Evolutionary conservation across 2,888 invertebrate genomes (phyloP).

Genomic region (Lasius platythorax): DNA sequence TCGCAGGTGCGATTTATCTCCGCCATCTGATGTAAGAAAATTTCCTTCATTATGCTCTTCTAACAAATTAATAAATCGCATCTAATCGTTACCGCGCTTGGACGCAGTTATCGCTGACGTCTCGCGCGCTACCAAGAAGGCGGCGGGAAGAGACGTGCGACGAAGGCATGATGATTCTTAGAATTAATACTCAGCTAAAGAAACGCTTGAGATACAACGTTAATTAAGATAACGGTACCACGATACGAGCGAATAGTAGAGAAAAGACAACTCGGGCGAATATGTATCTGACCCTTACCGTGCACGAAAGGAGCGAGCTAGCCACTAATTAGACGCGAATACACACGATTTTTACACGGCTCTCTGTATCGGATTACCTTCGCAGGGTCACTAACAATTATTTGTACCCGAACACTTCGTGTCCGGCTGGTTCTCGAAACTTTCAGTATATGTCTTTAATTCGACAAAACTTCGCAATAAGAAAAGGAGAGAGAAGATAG

Average conservation of each 20-base stretch:
- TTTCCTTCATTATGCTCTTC: constrained; percentile 21
- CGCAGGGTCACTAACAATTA: constrained; percentile 10
- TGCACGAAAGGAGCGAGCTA: background rate
- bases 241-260: constrained; percentile 46
- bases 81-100: constrained; percentile 39
- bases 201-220: constrained; percentile 55
- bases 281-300: constrained; percentile 50
- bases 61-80: constrained; percentile 49
- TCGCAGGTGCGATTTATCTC: constrained; percentile 36
- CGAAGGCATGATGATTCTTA: constrained; percentile 28
- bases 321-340: constrained; percentile 38
- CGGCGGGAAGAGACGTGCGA: constrained; percentile 11
- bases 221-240: constrained; percentile 54
- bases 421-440: background rate
- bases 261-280: constrained; percentile 44
- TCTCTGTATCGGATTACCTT: constrained; percentile 25
- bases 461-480: background rate
- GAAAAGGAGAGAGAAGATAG: background rate
- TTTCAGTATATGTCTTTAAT: background rate
- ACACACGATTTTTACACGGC: constrained; percentile 38
- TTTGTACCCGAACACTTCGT: constrained; percentile 22
- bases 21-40: constrained; percentile 1
- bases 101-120: constrained; percentile 50
- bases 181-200: constrained; percentile 50
- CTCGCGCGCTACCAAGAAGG: constrained; percentile 39